A percentile compares a stretch with the other conserved stretches of the same genome.
These are phyloP conservation scores for Lepidurus couesii DNA, from an alignment of 1,140 invertebrate genomes.

Conservation along the genomic window DNA sequence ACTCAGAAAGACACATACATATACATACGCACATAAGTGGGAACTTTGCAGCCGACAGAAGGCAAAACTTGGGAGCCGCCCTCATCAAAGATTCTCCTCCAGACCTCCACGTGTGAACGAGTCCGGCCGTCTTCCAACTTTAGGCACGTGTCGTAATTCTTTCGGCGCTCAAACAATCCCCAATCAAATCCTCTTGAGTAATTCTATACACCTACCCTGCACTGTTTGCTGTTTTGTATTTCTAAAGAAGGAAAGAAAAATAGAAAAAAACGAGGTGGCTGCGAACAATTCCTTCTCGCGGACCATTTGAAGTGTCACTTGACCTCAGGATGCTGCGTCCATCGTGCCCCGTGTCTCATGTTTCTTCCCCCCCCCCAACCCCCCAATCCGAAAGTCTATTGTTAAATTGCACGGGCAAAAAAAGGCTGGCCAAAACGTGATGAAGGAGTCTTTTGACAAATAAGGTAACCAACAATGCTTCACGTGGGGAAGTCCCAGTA, in stretches of 20 bases:
- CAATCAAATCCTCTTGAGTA: constrained; percentile 10
- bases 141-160: constrained; percentile 1
- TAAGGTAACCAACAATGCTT: neutral
- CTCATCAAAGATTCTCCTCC: neutral
- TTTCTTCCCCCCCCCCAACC: neutral
- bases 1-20: too few species aligned
- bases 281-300: neutral
- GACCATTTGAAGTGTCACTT: constrained; percentile 8
- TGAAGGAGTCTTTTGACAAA: neutral
- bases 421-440: neutral
- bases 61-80: neutral
- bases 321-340: neutral
- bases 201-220: neutral
- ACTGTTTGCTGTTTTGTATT: neutral
- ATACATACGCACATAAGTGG: too few species aligned
- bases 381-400: neutral
- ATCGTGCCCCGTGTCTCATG: neutral
- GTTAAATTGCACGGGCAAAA: constrained; percentile 1
- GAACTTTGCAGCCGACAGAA: too few species aligned
- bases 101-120: neutral
- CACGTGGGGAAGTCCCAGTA: neutral
- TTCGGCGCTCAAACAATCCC: neutral
- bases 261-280: neutral
- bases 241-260: neutral
- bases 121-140: neutral